These are phyloP conservation scores for Mimachlamys varia DNA, from an alignment of 2,888 invertebrate species.

Conservation along the genomic window DNA sequence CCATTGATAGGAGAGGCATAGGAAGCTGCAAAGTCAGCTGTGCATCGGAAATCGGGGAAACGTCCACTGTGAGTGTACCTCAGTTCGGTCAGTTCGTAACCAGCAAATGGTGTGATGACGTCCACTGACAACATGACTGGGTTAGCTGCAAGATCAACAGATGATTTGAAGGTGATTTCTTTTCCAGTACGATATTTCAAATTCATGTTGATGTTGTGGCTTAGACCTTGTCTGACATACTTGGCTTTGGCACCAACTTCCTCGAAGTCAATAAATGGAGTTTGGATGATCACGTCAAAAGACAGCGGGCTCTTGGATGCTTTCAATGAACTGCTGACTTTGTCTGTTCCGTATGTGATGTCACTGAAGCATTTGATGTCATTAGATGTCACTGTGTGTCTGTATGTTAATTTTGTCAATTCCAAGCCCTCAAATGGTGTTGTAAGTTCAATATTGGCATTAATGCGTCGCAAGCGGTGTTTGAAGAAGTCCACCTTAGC, in stretches of 20 bases:
- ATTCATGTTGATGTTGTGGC: constrained; percentile 30
- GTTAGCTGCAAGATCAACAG: constrained; percentile 17
- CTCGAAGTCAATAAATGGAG: constrained; percentile 45
- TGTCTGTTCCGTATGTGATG: constrained; percentile 36
- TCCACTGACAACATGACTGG: no score
- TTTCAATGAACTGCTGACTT: constrained; percentile 38
- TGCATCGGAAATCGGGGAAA: no score
- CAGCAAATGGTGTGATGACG: no score
- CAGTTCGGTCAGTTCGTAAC: no score
- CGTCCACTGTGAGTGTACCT: no score
- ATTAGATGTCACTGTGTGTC: constrained; percentile 25
- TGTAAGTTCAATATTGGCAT: constrained; percentile 55
- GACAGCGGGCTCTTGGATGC: constrained; percentile 37
- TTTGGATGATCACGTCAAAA: constrained; percentile 40
- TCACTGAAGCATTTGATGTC: constrained; percentile 36
- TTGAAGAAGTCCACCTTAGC: constrained; percentile 40
- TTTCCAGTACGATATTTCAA: background rate
- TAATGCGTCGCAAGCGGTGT: constrained; percentile 49
- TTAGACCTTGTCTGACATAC: background rate
- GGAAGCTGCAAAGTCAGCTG: no score
- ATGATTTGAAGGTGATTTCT: constrained; percentile 21
- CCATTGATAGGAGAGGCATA: no score
- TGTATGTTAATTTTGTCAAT: constrained; percentile 39
- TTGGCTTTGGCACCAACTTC: constrained; percentile 36
- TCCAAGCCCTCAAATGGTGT: constrained; percentile 67